Conservation (phyloP, 2,113 vertebrate species). For the Chionodraco myersi region DNA sequence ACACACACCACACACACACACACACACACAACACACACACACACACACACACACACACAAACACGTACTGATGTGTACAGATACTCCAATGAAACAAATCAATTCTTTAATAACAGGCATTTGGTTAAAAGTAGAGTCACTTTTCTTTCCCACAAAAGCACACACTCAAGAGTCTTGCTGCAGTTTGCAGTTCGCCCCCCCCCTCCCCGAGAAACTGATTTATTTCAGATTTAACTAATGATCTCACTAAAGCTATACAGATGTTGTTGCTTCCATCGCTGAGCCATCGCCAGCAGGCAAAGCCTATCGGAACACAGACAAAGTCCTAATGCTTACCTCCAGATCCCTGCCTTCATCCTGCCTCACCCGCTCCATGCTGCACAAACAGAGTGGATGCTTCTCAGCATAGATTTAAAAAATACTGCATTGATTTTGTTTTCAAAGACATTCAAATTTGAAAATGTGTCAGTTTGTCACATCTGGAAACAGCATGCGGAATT, state of each 20-base stretch:
- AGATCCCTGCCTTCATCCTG: conserved; percentile 50
- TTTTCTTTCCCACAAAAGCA: conserved; percentile 35
- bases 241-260: conserved; percentile 63
- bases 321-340: conserved; percentile 62
- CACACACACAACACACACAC: no score
- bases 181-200: background rate
- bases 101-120: background rate
- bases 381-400: conserved; percentile 55
- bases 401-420: conserved; percentile 56
- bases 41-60: no score
- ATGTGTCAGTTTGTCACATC: conserved; percentile 55
- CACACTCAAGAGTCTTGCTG: conserved; percentile 21
- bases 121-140: conserved; percentile 13
- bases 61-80: no score
- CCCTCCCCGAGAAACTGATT: background rate
- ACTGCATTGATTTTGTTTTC: conserved; percentile 61
- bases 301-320: conserved; percentile 69
- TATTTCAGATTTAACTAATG: conserved; percentile 51
- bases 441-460: conserved; percentile 61
- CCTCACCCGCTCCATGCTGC: conserved; percentile 31
- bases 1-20: no score
- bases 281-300: conserved; percentile 66
- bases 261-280: conserved; percentile 57
- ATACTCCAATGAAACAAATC: no score
- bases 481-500: conserved; percentile 45